A percentile compares a stretch with the other conserved stretches of the same genome.
Evolutionary conservation across 2,888 invertebrate species (phyloP).

Genomic region (Pammene fasciana): DNA sequence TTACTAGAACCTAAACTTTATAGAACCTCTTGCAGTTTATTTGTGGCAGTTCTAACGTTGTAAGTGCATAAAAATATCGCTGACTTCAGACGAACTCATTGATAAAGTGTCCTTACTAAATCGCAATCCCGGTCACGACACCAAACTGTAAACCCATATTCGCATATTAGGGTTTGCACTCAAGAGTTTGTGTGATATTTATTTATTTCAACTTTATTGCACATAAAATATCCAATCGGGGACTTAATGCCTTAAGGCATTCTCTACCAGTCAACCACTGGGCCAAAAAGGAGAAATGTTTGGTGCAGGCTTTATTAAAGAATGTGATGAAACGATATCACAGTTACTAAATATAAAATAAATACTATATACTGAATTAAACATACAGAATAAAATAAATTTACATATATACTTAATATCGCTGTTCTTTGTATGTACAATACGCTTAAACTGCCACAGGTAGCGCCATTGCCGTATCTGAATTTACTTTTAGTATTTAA

Average conservation of each 20-base stretch:
- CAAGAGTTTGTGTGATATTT: too few species aligned
- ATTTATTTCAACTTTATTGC: too few species aligned
- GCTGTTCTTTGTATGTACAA: background rate
- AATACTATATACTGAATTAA: too few species aligned
- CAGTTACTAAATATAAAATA: too few species aligned
- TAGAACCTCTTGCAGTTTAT: background rate
- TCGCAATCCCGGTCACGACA: conserved; percentile 17
- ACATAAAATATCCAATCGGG: too few species aligned
- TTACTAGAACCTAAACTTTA: conserved; percentile 3
- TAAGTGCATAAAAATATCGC: background rate
- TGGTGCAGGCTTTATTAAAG: too few species aligned
- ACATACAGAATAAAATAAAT: too few species aligned
- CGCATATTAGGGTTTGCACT: background rate
- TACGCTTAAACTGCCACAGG: background rate
- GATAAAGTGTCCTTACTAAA: background rate
- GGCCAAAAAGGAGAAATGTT: too few species aligned
- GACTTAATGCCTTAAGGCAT: too few species aligned
- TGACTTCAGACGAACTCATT: background rate
- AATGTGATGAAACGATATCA: too few species aligned
- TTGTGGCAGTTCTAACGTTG: conserved; percentile 14
- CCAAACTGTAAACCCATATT: conserved; percentile 1
- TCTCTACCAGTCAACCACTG: too few species aligned
- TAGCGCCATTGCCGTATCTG: background rate
- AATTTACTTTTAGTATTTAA: background rate
- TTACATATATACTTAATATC: too few species aligned